Evolutionary conservation across 1,140 invertebrate genomes (phyloP), one percentile per base, ranked within the genome.

Genomic region (Drosophila kepulauana): DNA sequence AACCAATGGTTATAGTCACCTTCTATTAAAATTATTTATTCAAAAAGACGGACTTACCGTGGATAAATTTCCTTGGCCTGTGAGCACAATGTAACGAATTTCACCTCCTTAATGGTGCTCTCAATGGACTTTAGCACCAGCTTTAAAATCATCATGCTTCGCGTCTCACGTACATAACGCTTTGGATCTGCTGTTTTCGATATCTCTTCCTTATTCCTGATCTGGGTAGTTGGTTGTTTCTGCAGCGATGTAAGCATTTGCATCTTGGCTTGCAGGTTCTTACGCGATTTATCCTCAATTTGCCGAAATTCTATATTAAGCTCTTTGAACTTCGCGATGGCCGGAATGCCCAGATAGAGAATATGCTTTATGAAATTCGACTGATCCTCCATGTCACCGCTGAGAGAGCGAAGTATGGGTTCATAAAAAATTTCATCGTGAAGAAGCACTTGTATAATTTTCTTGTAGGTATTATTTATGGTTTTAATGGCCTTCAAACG

Each of bases 361-460:
- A 91, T 92, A 25, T 92, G 86, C 15, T 92, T 91, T 38, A 92
- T 92, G 8, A 92, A 92, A 16, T 80, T 86, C 1, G 82, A 30
- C 46, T 92, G 92, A 64, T 92, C 91, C 15, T 92, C 89, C 76
- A 92, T 92, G 43, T 92, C 92, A 2, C 43, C 45, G 28, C 62
- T 72, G 3, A 92, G 79, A 7, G 92, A 92, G 3, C 79, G 75
- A 25, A 92, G 57, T 5, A 92, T 91, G 16, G 92, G 92, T 49
- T 92, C 90, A 58, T 92, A 92, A 33, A 92, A 92, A 13, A 91
- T 91, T 10, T 77, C 75, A 61, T 92, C 92, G n/a, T 92, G 86
- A 1, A 74, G 28, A 1, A 92, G 61, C n/a, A 91, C 82, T 51
- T 92, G 80, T 28, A 92, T 90, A 59, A 92, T 90, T 64, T 86